Evolutionary conservation across 2,797 vertebrate genomes (phyloP).

Genomic region (Acridotheres tristis): DNA sequence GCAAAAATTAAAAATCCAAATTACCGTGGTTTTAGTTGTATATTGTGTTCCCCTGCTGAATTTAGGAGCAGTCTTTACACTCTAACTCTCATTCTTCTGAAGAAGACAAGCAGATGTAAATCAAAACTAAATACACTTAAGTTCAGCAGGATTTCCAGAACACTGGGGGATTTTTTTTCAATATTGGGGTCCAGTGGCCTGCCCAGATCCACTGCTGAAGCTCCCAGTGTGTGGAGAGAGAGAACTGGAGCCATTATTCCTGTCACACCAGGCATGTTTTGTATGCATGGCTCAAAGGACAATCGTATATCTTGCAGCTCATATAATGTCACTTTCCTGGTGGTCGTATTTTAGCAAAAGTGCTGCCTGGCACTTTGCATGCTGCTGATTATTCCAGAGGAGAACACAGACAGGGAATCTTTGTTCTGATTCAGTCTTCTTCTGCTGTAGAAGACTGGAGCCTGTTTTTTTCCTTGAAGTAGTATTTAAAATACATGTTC

Average conservation of each 20-base stretch:
- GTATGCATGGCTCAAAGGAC: slow-evolving; percentile 7
- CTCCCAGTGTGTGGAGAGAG: neutral
- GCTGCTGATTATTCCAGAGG: slow-evolving; percentile 28
- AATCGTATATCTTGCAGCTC: slow-evolving; percentile 38
- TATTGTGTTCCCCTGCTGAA: neutral
- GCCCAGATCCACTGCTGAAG: neutral
- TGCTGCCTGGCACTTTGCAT: slow-evolving; percentile 28
- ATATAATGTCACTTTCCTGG: slow-evolving; percentile 20
- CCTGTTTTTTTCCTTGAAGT: neutral
- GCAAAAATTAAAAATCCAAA: neutral
- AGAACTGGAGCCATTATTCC: neutral
- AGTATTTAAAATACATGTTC: neutral
- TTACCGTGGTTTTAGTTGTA: neutral
- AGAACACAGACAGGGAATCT: neutral
- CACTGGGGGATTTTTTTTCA: rapidly evolving
- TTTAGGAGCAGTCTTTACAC: neutral
- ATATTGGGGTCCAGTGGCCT: neutral
- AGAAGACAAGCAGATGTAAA: neutral
- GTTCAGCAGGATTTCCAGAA: neutral
- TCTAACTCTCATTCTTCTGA: neutral
- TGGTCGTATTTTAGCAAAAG: slow-evolving; percentile 40
- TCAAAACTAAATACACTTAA: neutral
- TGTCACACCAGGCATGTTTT: neutral
- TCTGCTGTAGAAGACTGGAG: neutral
- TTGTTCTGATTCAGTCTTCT: neutral